These are phyloP conservation scores for Epinotia bilunana DNA, from an alignment of 2,888 invertebrate genomes.

Conservation along the genomic window DNA sequence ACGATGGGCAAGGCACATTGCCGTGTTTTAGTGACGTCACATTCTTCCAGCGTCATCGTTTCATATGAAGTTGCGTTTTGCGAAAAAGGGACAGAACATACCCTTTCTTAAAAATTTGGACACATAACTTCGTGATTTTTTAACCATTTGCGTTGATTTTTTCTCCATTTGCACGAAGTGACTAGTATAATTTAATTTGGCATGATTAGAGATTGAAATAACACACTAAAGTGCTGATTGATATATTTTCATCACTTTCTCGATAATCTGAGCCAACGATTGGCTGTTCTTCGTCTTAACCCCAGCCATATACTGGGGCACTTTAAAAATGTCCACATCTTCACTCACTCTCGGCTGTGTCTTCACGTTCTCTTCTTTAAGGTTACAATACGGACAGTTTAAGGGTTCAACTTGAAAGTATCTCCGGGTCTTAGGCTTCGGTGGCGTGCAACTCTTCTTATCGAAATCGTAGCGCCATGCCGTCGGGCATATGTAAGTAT, in stretches of 20 bases:
- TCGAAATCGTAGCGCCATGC: neutral
- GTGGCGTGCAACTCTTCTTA: neutral
- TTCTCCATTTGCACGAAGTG: too few species aligned
- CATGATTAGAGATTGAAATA: neutral
- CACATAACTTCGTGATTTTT: too few species aligned
- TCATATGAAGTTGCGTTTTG: too few species aligned
- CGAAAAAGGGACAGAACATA: too few species aligned
- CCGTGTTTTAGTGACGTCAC: too few species aligned
- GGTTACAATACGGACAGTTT: constrained; percentile 12
- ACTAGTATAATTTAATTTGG: too few species aligned
- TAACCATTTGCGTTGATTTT: too few species aligned
- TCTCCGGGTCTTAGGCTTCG: neutral
- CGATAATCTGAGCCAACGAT: neutral
- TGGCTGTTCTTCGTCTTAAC: neutral
- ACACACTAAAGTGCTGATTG: neutral
- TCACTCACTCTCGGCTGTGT: neutral
- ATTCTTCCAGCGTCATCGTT: too few species aligned
- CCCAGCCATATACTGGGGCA: constrained; percentile 9
- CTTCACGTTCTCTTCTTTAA: neutral
- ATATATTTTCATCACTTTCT: constrained; percentile 14
- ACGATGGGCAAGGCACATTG: too few species aligned
- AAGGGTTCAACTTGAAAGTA: neutral
- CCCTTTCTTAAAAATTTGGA: too few species aligned
- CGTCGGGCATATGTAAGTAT: constrained; percentile 2
- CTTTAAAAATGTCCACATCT: constrained; percentile 7